phyloP scores from a whole-genome alignment of 2,797 vertebrate species.

The Lacerta bilineata region DNA sequence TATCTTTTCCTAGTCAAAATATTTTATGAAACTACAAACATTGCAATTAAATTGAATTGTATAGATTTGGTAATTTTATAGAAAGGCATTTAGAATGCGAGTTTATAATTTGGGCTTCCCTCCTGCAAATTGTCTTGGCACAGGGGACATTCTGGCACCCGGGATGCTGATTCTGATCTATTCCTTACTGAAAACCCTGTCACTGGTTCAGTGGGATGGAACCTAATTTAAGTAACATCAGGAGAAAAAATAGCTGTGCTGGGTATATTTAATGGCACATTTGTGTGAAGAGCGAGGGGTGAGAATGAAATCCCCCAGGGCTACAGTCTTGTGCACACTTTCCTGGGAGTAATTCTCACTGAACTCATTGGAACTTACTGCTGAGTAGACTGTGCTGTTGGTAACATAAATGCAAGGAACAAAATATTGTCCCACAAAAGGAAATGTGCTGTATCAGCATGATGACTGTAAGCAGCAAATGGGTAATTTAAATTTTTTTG shows the following conservation, averaged over 20 bases:
- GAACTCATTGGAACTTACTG: no score
- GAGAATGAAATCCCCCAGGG: slow-evolving; percentile 40
- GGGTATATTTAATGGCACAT: slow-evolving; percentile 42
- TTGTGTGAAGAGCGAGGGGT: slow-evolving; percentile 42
- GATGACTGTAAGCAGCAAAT: slow-evolving; percentile 41
- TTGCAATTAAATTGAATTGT: neutral
- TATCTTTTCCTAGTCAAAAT: neutral
- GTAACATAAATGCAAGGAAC: slow-evolving; percentile 46
- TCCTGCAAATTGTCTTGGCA: neutral
- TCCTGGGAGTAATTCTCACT: no score
- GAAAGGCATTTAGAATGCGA: neutral
- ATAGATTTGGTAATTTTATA: neutral
- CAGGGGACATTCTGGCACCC: neutral
- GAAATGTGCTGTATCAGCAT: slow-evolving; percentile 27
- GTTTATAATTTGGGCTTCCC: neutral
- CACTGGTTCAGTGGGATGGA: slow-evolving; percentile 8
- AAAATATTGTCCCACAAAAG: slow-evolving; percentile 51
- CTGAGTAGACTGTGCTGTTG: slow-evolving; percentile 27
- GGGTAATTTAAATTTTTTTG: slow-evolving; percentile 40
- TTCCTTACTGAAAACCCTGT: neutral
- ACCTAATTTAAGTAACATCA: slow-evolving; percentile 24
- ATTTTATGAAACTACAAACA: neutral
- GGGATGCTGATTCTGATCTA: slow-evolving; percentile 8
- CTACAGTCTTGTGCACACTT: no score
- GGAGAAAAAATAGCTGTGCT: slow-evolving; percentile 30